Evolutionary conservation across 2,888 invertebrate genomes (phyloP).

Genomic region (Phragmatobia fuliginosa): DNA sequence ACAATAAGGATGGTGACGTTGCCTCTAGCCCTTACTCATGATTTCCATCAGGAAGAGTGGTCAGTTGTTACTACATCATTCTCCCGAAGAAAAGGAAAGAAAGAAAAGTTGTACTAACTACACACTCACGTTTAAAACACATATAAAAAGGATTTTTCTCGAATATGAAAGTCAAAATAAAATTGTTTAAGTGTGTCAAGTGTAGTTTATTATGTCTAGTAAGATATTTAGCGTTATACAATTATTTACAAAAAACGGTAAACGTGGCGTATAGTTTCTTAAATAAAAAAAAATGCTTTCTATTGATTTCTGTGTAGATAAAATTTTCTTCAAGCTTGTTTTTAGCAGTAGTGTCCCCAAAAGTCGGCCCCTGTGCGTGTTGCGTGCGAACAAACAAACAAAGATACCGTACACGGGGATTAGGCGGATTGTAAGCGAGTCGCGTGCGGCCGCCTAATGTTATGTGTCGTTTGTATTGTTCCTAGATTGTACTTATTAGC

Average conservation of each 20-base stretch:
- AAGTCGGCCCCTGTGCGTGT: constrained; percentile 43
- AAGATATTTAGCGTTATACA: background rate
- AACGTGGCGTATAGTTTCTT: background rate
- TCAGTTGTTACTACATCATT: no score
- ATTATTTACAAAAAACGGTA: background rate
- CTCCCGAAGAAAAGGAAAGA: no score
- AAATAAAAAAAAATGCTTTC: background rate
- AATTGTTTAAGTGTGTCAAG: background rate
- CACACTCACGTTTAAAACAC: no score
- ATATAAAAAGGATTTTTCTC: background rate
- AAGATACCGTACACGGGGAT: constrained; percentile 58
- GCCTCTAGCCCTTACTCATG: no score
- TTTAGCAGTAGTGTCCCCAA: constrained; percentile 20
- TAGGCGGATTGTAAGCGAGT: constrained; percentile 53
- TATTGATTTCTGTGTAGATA: constrained; percentile 2
- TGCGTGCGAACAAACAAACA: constrained; percentile 69
- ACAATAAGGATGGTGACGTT: no score
- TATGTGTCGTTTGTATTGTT: constrained; percentile 23
- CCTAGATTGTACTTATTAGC: constrained; percentile 23
- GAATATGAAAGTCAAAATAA: background rate
- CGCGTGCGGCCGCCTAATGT: constrained; percentile 37
- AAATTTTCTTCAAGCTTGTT: constrained; percentile 1
- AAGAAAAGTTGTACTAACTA: no score
- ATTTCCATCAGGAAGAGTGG: no score
- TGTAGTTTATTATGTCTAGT: background rate